These are phyloP conservation scores for Tetrao urogallus DNA, from an alignment of 2,113 vertebrate species.

Conservation along the genomic window DNA sequence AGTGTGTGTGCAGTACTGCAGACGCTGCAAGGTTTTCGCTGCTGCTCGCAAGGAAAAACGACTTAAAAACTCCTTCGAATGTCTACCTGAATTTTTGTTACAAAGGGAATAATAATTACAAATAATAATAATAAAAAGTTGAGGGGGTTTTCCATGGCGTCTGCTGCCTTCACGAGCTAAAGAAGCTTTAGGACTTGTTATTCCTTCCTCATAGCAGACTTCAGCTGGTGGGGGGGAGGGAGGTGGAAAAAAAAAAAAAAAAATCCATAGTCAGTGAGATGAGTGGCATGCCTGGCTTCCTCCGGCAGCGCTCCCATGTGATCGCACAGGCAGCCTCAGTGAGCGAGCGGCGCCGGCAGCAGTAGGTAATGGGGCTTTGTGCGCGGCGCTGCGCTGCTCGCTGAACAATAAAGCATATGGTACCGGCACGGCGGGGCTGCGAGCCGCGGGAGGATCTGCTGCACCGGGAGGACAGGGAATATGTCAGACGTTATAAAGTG, in stretches of 20 bases:
- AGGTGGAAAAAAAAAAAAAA: conserved; percentile 76
- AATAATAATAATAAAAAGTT: not conserved
- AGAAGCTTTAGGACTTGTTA: conserved; percentile 74
- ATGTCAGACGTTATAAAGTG: conserved; percentile 75
- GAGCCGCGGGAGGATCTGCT: conserved; percentile 73
- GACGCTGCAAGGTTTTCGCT: conserved; percentile 44
- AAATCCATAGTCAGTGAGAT: conserved; percentile 92
- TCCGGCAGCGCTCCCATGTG: conserved; percentile 95
- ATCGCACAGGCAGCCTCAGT: conserved; percentile 92
- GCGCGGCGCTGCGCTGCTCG: conserved; percentile 86
- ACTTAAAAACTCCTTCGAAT: conserved; percentile 55
- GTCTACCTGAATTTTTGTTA: conserved; percentile 26
- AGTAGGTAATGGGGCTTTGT: conserved; percentile 99
- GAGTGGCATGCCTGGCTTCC: conserved; percentile 86
- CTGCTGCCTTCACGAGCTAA: conserved; percentile 70
- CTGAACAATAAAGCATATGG: conserved; percentile 95
- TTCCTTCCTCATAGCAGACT: conserved; percentile 80
- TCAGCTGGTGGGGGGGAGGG: conserved; percentile 79
- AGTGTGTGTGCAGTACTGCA: conserved; percentile 31
- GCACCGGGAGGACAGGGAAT: conserved; percentile 74
- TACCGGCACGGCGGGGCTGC: conserved; percentile 76
- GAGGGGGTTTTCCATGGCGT: conserved; percentile 71
- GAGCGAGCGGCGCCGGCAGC: conserved; percentile 89
- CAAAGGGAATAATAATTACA: not conserved
- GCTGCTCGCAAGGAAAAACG: conserved; percentile 40